A percentile compares a stretch with the other conserved stretches of the same genome.
Conservation (phyloP, 2,113 vertebrate species). For the Apteryx mantelli region DNA sequence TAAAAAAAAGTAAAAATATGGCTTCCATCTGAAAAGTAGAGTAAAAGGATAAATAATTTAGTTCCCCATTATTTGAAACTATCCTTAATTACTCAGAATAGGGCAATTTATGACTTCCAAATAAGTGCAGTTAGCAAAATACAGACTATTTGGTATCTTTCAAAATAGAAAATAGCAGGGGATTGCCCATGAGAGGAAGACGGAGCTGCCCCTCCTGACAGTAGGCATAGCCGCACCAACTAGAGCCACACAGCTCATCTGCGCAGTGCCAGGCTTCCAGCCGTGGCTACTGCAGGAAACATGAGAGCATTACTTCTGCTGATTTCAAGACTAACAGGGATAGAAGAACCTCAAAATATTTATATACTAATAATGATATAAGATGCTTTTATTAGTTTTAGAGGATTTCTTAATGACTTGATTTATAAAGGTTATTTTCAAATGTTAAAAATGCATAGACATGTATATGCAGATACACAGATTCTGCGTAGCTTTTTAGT, state of each 20-base stretch:
- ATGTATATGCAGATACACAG: neutral
- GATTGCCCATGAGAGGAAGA: neutral
- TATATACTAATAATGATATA: neutral
- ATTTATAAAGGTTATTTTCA: conserved; percentile 5
- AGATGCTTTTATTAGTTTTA: neutral
- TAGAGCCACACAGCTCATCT: neutral
- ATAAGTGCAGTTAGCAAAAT: neutral
- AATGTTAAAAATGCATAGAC: neutral
- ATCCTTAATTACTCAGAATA: neutral
- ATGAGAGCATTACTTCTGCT: neutral
- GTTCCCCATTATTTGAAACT: neutral
- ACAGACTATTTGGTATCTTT: neutral
- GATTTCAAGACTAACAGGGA: neutral
- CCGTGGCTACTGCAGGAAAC: neutral
- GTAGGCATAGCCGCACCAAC: rapidly evolving
- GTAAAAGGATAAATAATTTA: neutral
- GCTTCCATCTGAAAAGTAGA: neutral
- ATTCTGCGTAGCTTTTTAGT: neutral
- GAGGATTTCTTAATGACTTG: neutral
- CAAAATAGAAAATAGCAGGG: neutral
- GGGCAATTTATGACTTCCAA: neutral
- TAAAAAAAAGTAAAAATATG: neutral
- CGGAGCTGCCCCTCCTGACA: neutral
- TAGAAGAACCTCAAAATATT: neutral
- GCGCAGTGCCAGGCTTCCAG: neutral